Conservation (phyloP, 1,140 invertebrate species). For the Calephelis virginiensis region DNA sequence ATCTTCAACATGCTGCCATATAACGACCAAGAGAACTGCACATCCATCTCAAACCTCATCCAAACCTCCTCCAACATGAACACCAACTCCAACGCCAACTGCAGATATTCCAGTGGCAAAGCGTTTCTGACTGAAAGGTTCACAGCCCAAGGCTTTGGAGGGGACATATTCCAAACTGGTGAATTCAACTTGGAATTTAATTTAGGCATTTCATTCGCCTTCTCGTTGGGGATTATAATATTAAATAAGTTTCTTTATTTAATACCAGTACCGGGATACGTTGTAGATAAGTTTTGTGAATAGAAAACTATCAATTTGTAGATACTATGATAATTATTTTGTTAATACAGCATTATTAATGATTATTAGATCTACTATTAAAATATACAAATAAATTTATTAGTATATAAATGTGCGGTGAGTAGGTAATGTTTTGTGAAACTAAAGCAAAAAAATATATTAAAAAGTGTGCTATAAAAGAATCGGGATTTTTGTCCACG, state of each 20-base stretch:
- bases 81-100: slow-evolving; percentile 79
- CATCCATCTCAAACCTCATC: slow-evolving; percentile 71
- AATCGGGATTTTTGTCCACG: too few relatives aligned
- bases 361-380: too few relatives aligned
- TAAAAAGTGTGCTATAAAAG: too few relatives aligned
- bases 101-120: slow-evolving; percentile 85
- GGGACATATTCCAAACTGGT: slow-evolving; percentile 81
- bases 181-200: slow-evolving; percentile 86
- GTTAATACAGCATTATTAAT: too few relatives aligned
- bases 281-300: slow-evolving; percentile 93
- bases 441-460: too few relatives aligned
- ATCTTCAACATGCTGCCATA: slow-evolving; percentile 75
- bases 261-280: slow-evolving; percentile 90
- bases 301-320: slow-evolving; percentile 23
- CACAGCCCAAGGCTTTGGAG: slow-evolving; percentile 77
- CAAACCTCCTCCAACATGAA: slow-evolving; percentile 71
- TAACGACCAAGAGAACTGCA: slow-evolving; percentile 77
- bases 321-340: too few relatives aligned
- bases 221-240: slow-evolving; percentile 88
- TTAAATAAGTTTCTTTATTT: slow-evolving; percentile 92
- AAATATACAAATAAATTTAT: too few relatives aligned
- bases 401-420: too few relatives aligned
- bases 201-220: slow-evolving; percentile 90
- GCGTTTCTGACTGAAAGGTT: slow-evolving; percentile 87
- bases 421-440: too few relatives aligned